Base-by-base conservation (phyloP, 2,797 vertebrate species). In the Scarus forsteni region DNA sequence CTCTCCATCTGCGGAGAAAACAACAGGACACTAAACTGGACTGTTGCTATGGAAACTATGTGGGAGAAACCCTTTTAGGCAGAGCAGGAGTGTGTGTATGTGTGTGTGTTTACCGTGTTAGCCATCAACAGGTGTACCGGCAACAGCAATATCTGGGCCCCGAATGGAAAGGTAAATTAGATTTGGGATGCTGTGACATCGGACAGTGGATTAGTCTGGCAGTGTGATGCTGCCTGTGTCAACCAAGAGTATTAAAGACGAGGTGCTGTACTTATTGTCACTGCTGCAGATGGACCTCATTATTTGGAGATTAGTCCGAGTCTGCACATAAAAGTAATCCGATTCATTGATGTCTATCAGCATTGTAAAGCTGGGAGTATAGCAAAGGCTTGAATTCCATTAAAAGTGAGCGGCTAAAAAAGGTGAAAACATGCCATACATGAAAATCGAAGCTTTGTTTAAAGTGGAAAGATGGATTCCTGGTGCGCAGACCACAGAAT, bases 41-140 rank as follows among this genome's bases (percentile, higher is more conserved):
- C 80, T 79, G 92, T 94, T 94, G 88, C 92, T 89, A 94, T 92
- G 92, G 93, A 91, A 93, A 94, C 93, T 85, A 87, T 80, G 87
- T 54, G 75, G 88, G 83, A 90, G 84, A 89, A 87, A 89, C 91
- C 85, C 88, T 89, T 91, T 88, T 70, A 71, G 70, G 73, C 73
- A 83, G 85, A 80, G 70, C 13, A 40, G 79, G 75, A 42, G 3
- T 72, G 46, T 52, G 63, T 59, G 40, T 44, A 51, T n/a, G 59
- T 59, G 35, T 66, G 51, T 40, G 60, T 60, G 78, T 55, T 71
- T 66, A 77, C 78, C 46, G 72, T 14, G 79, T 83, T 83, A 74
- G 82, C 81, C 87, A 84, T 89, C 89, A 89, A 92, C 91, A 92
- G 91, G 92, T 92, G 85, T 65, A 70, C 57, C 40, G 64, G 70